Conservation (phyloP, 2,888 invertebrate genomes). For the Dorcus hopei region DNA sequence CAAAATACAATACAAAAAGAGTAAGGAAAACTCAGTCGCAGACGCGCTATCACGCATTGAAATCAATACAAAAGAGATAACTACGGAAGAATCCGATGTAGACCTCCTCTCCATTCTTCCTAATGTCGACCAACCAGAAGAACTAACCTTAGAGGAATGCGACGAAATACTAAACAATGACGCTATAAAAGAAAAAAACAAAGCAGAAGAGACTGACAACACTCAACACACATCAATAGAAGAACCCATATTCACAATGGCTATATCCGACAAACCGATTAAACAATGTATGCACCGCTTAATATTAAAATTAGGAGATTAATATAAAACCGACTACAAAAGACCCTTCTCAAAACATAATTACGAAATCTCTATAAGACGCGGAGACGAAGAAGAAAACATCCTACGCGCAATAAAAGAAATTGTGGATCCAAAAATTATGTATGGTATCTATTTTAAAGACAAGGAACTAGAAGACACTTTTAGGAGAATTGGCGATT, state of each 20-base stretch:
- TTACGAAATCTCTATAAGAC: background rate
- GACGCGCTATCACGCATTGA: slow-evolving; percentile 16
- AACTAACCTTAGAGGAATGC: background rate
- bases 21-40: slow-evolving; percentile 16
- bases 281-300: background rate
- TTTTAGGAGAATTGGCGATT: background rate
- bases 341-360: background rate
- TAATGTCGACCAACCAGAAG: background rate
- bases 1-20: slow-evolving; percentile 15
- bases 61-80: slow-evolving; percentile 1
- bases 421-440: slow-evolving; percentile 14
- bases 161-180: background rate
- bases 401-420: background rate
- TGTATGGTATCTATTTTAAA: slow-evolving; percentile 17
- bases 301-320: background rate
- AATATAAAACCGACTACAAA: background rate
- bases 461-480: slow-evolving; percentile 11
- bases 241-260: background rate
- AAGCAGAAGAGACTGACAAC: background rate
- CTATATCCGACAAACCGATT: background rate
- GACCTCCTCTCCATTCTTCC: background rate
- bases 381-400: background rate
- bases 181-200: background rate
- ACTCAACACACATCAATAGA: background rate
- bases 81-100: background rate